These are phyloP conservation scores for Hedychridium roseum DNA, from an alignment of 2,888 invertebrate genomes.

Conservation along the genomic window DNA sequence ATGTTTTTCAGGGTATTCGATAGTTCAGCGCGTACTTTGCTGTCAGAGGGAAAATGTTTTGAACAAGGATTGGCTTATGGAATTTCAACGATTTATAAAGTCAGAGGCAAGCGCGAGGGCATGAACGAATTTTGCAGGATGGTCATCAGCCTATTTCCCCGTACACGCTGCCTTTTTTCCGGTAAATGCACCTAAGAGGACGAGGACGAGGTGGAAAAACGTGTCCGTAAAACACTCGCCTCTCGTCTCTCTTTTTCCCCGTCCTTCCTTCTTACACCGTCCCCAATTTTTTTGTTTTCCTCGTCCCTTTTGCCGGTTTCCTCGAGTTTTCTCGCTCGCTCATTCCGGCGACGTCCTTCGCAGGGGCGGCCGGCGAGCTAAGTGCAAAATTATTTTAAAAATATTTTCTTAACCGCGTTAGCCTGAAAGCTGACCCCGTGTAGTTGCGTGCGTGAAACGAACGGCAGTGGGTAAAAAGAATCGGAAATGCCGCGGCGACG, in stretches of 20 bases:
- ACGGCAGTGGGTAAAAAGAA: conserved; percentile 42
- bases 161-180: conserved; percentile 13
- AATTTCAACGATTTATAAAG: no score
- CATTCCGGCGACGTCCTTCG: conserved; percentile 13
- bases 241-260: conserved; percentile 6
- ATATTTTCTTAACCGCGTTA: conserved; percentile 61
- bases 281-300: conserved; percentile 4
- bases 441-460: conserved; percentile 15
- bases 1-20: no score
- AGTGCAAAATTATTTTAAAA: conserved; percentile 62
- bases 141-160: no score
- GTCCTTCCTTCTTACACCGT: conserved; percentile 6
- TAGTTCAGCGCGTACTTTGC: no score
- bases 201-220: conserved; percentile 10
- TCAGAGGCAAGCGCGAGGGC: no score
- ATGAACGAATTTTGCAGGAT: no score
- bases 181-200: conserved; percentile 11
- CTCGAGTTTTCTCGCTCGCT: neutral
- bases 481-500: conserved; percentile 50
- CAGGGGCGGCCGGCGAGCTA: conserved; percentile 37
- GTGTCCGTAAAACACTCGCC: conserved; percentile 19
- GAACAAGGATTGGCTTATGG: no score
- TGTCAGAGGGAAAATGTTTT: no score
- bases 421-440: conserved; percentile 54
- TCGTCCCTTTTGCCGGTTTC: conserved; percentile 1